Conservation (phyloP, 2,797 vertebrate genomes). For the Parotocinclus haroldoi region DNA sequence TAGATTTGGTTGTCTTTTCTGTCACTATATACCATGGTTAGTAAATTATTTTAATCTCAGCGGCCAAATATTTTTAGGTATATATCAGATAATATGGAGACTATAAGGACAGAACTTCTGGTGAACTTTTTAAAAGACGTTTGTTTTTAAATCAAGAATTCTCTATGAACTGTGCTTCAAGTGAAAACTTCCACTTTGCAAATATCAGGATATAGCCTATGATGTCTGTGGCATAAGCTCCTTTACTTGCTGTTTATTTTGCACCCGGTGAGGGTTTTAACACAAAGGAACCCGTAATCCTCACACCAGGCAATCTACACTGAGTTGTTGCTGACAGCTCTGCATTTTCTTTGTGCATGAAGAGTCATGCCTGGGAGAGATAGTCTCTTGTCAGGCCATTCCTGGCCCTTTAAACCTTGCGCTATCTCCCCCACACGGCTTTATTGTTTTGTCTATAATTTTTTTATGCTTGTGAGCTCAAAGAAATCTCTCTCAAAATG, state of each 20-base stretch:
- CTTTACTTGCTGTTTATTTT: conserved; percentile 52
- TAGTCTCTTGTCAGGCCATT: conserved; percentile 28
- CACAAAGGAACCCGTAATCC: conserved; percentile 50
- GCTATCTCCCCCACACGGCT: conserved; percentile 7
- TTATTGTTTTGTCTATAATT: conserved; percentile 18
- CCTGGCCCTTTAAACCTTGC: conserved; percentile 15
- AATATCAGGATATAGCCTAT: conserved; percentile 43
- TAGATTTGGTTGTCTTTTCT: too few species aligned
- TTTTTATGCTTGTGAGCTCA: conserved; percentile 3
- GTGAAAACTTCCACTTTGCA: conserved; percentile 39
- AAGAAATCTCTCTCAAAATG: conserved; percentile 14
- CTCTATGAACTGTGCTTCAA: conserved; percentile 22
- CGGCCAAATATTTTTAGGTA: too few species aligned
- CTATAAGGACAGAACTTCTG: too few species aligned
- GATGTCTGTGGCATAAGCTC: conserved; percentile 43
- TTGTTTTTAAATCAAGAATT: conserved; percentile 39
- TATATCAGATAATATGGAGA: background rate
- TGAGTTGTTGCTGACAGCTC: conserved; percentile 48
- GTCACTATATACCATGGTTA: too few species aligned
- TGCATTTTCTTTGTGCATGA: conserved; percentile 36
- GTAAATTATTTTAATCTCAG: too few species aligned
- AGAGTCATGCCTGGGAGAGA: conserved; percentile 37
- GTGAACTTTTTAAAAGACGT: conserved; percentile 15
- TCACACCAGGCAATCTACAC: conserved; percentile 38
- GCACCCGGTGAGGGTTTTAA: conserved; percentile 42